Percentiles rank a stretch among this genome's conserved stretches.
phyloP scores from a whole-genome alignment of 2,888 invertebrate species.

The Himalopsyche anomala region DNA sequence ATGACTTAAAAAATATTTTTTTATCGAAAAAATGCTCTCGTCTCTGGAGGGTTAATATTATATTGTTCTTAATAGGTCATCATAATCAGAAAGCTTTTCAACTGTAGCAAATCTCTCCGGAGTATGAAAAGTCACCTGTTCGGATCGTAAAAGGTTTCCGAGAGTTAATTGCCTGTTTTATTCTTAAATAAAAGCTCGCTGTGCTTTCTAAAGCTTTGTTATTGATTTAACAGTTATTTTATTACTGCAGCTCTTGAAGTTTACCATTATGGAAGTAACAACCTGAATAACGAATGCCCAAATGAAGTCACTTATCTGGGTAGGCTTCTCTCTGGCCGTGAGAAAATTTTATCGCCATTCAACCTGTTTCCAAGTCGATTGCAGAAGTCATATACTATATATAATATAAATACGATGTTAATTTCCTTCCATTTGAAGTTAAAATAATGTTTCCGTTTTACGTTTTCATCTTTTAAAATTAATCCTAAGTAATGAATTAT shows the following conservation, averaged over 20 bases:
- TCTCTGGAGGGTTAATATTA: no score
- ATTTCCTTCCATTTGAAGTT: not conserved
- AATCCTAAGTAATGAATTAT: no score
- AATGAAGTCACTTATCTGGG: slow-evolving; percentile 18
- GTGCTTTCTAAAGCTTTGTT: slow-evolving; percentile 15
- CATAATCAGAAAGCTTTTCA: no score
- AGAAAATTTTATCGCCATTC: not conserved
- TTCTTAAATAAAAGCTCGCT: not conserved
- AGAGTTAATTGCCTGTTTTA: slow-evolving; percentile 8
- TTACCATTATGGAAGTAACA: slow-evolving; percentile 14
- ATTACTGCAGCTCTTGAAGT: not conserved
- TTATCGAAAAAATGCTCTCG: no score
- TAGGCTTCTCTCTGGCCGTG: slow-evolving; percentile 10
- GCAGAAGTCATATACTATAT: not conserved
- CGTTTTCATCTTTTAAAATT: not conserved
- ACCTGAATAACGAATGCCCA: slow-evolving; percentile 26
- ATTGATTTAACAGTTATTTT: slow-evolving; percentile 16
- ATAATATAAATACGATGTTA: not conserved
- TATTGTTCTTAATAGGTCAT: no score
- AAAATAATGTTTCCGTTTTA: not conserved
- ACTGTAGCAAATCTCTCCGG: no score
- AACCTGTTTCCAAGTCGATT: slow-evolving; percentile 17
- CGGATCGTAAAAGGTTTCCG: not conserved
- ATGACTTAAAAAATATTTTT: no score
- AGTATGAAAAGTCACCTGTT: not conserved